Base-by-base conservation (phyloP, 2,797 vertebrate genomes). In the Acanthurus leucopareius region DNA sequence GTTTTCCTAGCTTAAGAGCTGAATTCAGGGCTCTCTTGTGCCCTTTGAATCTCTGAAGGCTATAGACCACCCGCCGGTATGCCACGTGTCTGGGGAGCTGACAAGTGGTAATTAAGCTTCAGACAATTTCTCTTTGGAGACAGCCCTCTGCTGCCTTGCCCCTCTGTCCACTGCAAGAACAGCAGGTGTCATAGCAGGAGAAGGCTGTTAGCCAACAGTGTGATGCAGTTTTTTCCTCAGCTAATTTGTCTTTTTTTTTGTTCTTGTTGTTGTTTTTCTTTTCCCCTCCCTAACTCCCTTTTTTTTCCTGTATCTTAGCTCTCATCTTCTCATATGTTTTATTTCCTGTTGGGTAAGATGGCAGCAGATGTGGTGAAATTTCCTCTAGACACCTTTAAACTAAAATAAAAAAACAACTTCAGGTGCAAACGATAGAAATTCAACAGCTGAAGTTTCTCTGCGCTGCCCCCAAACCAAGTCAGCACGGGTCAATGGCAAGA, bases 21-120 rank as follows among this genome's bases (percentile, higher is more conserved):
- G 47, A 58, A 85, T 87, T 85, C 84, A 85, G 79, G 84, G 77
- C 86, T 85, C 82, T 89, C 84, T 85, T 53, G 70, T 89, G 86
- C 85, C 84, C 88, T 90, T 90, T 90, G 86, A 90, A 83, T 92
- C 86, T 89, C 91, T 73, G 54, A 91, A 72, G 89, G 86, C 86
- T 79, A 80, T 79, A 87, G 86, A 84, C 88, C 91, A 85, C 89
- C 91, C 81, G 83, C 83, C 73, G 83, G 60, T 77, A 40, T 88
- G 82, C 82, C 76, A 85, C 71, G 79, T 83, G 89, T 90, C 82
- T 67, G 42, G 86, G 67, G 86, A 90, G 77, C 80, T 80, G 87
- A 90, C 82, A 88, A 90, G 87, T 88, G 79, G 85, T 91, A 90
- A 92, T 92, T 92, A 91, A 83, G 86, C 84, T 81, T 78, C 81